These are phyloP conservation scores for Leptinotarsa haldemani DNA, from an alignment of 2,888 invertebrate genomes.

Conservation along the genomic window DNA sequence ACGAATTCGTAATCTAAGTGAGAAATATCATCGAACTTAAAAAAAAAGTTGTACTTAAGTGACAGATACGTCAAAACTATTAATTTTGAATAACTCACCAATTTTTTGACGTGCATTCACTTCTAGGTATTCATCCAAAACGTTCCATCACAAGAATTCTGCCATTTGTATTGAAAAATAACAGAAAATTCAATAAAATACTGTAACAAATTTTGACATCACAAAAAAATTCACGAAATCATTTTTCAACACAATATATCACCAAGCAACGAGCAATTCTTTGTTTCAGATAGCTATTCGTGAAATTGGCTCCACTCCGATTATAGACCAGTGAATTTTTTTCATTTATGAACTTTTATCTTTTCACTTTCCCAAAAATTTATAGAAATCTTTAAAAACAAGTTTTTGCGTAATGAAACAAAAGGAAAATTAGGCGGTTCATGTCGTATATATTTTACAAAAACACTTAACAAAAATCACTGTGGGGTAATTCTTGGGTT, in stretches of 20 bases:
- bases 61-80: not conserved
- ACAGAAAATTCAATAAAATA: conserved; percentile 6
- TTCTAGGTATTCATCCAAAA: not conserved
- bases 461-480: no score
- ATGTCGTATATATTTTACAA: no score
- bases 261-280: conserved; percentile 8
- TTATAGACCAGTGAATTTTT: no score
- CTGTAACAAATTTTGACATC: conserved; percentile 11
- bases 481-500: no score
- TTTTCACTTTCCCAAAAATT: no score
- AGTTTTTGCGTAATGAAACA: no score
- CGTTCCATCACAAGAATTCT: conserved; percentile 6
- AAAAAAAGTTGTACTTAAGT: not conserved
- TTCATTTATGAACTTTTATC: no score
- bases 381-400: no score
- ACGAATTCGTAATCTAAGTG: no score
- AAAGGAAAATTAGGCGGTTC: no score
- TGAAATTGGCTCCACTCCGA: not conserved
- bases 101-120: not conserved
- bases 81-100: not conserved
- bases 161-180: not conserved
- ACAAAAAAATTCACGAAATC: conserved; percentile 5
- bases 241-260: conserved; percentile 6
- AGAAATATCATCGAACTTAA: not conserved
- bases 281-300: not conserved